These are phyloP conservation scores for Drosophila subsilvestris DNA, from an alignment of 2,888 invertebrate species.

Conservation along the genomic window DNA sequence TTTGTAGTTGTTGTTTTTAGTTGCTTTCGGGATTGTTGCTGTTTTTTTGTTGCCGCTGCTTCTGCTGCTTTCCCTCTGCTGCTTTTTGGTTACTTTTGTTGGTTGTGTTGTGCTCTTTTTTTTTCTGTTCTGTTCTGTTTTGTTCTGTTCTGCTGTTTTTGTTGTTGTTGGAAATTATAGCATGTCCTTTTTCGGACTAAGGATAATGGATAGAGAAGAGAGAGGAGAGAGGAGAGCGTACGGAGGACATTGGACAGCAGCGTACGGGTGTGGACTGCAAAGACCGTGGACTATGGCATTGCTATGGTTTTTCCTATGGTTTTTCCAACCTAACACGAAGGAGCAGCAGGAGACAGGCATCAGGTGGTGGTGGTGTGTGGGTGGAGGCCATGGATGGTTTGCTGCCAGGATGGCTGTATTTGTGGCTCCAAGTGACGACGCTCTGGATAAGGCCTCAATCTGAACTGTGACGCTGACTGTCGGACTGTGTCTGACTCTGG, in stretches of 20 bases:
- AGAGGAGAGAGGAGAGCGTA: background rate
- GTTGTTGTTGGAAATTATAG: slow-evolving; percentile 74
- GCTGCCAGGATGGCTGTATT: slow-evolving; percentile 29
- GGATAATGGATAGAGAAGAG: slow-evolving; percentile 34
- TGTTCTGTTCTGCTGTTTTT: slow-evolving; percentile 24
- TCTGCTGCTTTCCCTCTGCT: slow-evolving; percentile 1
- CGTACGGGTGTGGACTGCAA: slow-evolving; percentile 21
- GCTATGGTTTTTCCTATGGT: slow-evolving; percentile 65
- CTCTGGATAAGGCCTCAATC: slow-evolving; percentile 5
- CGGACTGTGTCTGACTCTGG: slow-evolving; percentile 33
- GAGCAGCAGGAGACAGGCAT: slow-evolving; percentile 29
- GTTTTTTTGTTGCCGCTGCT: slow-evolving; percentile 37
- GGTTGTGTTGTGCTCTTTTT: slow-evolving; percentile 50
- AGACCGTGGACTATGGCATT: slow-evolving; percentile 60
- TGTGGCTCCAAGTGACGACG: slow-evolving; percentile 20
- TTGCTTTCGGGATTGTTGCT: slow-evolving; percentile 71
- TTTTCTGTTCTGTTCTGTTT: slow-evolving; percentile 7
- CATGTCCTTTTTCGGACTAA: slow-evolving; percentile 73
- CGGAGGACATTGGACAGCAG: background rate
- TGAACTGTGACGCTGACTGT: slow-evolving; percentile 41
- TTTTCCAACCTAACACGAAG: background rate
- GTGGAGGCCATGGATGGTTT: background rate
- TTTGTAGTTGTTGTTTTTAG: slow-evolving; percentile 73
- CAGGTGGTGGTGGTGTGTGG: slow-evolving; percentile 41
- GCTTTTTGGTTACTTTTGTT: slow-evolving; percentile 73